Evolutionary conservation across 2,113 vertebrate species (phyloP), one percentile per base, ranked within the genome.

Genomic region (Larimichthys crocea): DNA sequence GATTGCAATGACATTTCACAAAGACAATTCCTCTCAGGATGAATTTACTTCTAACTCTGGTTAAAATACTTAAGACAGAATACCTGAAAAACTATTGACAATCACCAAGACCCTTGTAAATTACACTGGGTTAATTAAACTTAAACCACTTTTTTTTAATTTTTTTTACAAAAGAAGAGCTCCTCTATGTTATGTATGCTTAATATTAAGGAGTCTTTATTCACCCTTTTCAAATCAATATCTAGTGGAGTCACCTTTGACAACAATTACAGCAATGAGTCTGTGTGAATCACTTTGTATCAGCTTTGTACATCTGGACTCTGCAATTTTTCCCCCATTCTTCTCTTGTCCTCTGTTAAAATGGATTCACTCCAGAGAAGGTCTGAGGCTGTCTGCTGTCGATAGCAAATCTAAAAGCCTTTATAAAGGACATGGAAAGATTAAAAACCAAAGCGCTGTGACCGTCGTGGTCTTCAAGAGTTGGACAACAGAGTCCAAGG

Each of bases 341-440:
- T 69, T 70, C 35, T 55, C 44, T 65, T 64, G 53, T 79, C 69
- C 31, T 50, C 24, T 65, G 44, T 62, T 69, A 69, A 80, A 78
- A 76, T 59, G 19, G 65, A 72, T 29, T 65, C 60, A 72, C 53
- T 48, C 22, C 74, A 44, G 17, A 70, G 49, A 80, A 76, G 35
- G 55, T 76, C 40, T 50, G 31, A 65, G 56, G 19, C 74, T 62
- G 76, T 83, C 74, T 64, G 79, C 74, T 49, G 75, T 63, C 19
- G 65, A 78, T 80, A 79, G 74, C 52, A 1, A 49, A 85, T 88
- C 76, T 83, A 65, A 88, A 75, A 79, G 52, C 69, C 11, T 81
- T 74, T 65, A 61, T 65, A 71, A 71, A 42, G 44, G 80, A 87
- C 82, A 52, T 40, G 49, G 55, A 46, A 40, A 82, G 89, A 87